Evolutionary conservation across 2,888 invertebrate species (phyloP), one percentile per base, ranked within the genome.

Genomic region (Drosophila sordidapex): DNA sequence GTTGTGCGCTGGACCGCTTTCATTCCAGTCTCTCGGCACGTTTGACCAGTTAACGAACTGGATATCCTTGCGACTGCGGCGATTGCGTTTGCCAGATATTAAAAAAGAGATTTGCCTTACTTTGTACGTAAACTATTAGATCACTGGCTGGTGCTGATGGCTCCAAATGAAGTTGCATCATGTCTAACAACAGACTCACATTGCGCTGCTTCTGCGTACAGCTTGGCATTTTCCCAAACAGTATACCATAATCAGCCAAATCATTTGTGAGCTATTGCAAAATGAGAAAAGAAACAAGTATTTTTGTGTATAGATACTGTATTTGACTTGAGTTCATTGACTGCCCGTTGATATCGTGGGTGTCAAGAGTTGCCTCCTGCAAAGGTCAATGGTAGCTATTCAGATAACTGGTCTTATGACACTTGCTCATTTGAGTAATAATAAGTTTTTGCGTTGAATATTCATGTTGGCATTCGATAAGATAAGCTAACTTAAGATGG

Each of bases 31-130:
- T 62, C 51, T 10, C n/a, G 29, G 35, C 74, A 38, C 13, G 84
- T 70, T 76, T 76, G 71, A 74, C 74, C 70, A 79, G 70, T 81
- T 79, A 25, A 15, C 53, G 15, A 76, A 84, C 80, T 84, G 69
- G 85, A 67, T 77, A 83, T 83, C 83, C 83, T 83, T 83, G 82
- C 58, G 38, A 29, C 25, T 11, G 25, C 46, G 8, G 46, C 46
- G 15, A 60, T 59, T 60, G 46, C 61, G 21, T 48, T 62, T 33
- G 21, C 51, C 36, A 54, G 27, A 27, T n/a, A 8, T 43, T 35
- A 29, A 43, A 52, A 59, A 38, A 63, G 25, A 25, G 59, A 69
- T 54, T 54, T 58, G 56, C 33, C 25, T 51, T 52, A 43, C 36
- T 31, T 35, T 13, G 57, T 58, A 43, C 51, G 49, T 53, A 48